Evolutionary conservation across 2,888 invertebrate species (phyloP).

Genomic region (Glaucopsyche alexis): DNA sequence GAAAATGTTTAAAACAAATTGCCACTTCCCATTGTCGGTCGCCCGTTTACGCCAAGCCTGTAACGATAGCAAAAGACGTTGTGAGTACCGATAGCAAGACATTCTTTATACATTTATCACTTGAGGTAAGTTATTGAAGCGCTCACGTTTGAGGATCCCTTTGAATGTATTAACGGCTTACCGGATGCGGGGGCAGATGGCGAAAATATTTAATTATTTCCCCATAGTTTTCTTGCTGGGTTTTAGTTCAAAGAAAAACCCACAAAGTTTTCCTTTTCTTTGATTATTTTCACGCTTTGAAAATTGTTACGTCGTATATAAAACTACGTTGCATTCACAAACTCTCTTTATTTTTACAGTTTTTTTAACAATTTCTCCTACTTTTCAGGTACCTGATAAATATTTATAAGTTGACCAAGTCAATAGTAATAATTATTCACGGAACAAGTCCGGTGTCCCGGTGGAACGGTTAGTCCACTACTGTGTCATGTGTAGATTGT

Average conservation of each 20-base stretch:
- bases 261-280: not conserved
- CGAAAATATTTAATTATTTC: slow-evolving; percentile 38
- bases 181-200: slow-evolving; percentile 35
- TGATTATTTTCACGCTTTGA: slow-evolving; percentile 22
- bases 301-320: not conserved
- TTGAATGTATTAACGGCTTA: slow-evolving; percentile 52
- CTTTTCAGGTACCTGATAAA: not conserved
- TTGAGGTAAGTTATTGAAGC: slow-evolving; percentile 70
- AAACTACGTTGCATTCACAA: not conserved
- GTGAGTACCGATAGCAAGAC: slow-evolving; percentile 67
- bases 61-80: slow-evolving; percentile 57
- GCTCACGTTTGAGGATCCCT: slow-evolving; percentile 61
- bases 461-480: slow-evolving; percentile 9
- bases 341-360: not conserved
- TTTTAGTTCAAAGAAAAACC: slow-evolving; percentile 12
- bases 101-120: slow-evolving; percentile 72
- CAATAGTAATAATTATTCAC: slow-evolving; percentile 76
- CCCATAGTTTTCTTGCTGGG: slow-evolving; percentile 31
- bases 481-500: slow-evolving; percentile 14
- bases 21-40: no score
- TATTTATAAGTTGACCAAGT: slow-evolving; percentile 49
- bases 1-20: no score
- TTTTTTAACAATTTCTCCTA: not conserved
- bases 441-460: slow-evolving; percentile 65
- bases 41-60: not conserved